Conservation (phyloP, 1,140 invertebrate species). For the Ceratina australensis region DNA sequence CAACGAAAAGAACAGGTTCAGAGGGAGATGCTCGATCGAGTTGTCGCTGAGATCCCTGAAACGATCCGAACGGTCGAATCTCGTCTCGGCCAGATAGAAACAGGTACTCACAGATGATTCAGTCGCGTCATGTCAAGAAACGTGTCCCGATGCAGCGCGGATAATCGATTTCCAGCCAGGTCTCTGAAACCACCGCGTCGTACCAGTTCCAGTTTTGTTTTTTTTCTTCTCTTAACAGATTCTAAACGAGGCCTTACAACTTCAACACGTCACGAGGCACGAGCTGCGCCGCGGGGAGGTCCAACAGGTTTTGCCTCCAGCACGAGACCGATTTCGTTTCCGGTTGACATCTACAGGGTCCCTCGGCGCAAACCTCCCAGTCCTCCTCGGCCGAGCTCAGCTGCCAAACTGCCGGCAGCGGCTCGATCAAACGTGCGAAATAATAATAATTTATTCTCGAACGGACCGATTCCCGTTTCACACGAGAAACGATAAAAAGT, state of each 20-base stretch:
- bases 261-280: constrained; percentile 85
- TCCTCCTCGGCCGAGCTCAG: constrained; percentile 81
- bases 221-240: not conserved
- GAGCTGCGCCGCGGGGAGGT: constrained; percentile 84
- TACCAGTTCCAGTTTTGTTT: not conserved
- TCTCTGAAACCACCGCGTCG: constrained; percentile 81
- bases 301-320: constrained; percentile 84
- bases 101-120: constrained; percentile 81
- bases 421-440: too few relatives aligned
- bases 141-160: constrained; percentile 86
- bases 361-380: constrained; percentile 87
- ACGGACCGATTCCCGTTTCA: not conserved
- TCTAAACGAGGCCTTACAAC: constrained; percentile 80
- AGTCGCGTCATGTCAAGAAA: constrained; percentile 85
- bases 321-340: constrained; percentile 85
- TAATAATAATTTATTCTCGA: too few relatives aligned
- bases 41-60: constrained; percentile 88
- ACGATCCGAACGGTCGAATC: constrained; percentile 17
- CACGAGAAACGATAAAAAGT: not conserved
- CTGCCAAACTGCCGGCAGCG: constrained; percentile 82
- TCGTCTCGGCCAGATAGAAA: too few relatives aligned
- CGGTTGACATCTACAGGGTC: constrained; percentile 84
- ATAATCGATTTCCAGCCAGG: constrained; percentile 86
- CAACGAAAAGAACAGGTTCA: constrained; percentile 86
- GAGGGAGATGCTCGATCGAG: constrained; percentile 87